Percentiles rank a stretch among this genome's conserved stretches.
phyloP scores from a whole-genome alignment of 2,797 vertebrate genomes.

The Parauchenoglanis punctatus region DNA sequence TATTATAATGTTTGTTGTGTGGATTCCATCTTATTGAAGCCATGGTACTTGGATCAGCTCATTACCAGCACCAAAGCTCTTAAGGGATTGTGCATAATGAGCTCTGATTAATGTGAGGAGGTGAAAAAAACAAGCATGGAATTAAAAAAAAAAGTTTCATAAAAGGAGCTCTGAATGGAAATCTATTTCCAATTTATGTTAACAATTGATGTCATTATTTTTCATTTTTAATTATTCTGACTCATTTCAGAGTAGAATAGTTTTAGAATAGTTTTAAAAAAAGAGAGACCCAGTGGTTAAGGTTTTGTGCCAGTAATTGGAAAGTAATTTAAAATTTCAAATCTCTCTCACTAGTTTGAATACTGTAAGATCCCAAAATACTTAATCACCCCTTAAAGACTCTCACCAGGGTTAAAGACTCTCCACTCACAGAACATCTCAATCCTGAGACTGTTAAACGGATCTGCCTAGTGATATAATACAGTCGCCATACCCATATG shows the following conservation, averaged over 20 bases:
- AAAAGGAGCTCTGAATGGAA: background rate
- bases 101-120: conserved; percentile 62
- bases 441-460: background rate
- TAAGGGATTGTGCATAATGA: conserved; percentile 66
- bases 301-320: background rate
- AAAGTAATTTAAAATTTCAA: background rate
- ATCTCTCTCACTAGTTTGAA: too few relatives aligned
- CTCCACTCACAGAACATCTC: background rate
- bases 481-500: background rate
- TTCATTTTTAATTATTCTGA: background rate
- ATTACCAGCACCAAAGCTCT: conserved; percentile 55
- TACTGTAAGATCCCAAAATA: background rate
- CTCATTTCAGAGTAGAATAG: background rate
- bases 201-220: background rate
- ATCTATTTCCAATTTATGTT: background rate
- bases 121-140: background rate
- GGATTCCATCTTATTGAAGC: conserved; percentile 26
- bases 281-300: background rate
- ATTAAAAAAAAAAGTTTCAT: background rate
- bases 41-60: conserved; percentile 37
- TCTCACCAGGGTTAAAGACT: background rate
- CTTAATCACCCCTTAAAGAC: too few relatives aligned
- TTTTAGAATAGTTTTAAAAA: background rate
- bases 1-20: background rate
- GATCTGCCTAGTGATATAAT: background rate